Evolutionary conservation across 2,113 vertebrate species (phyloP), one percentile per base, ranked within the genome.

Genomic region (Atrichornis clamosus): DNA sequence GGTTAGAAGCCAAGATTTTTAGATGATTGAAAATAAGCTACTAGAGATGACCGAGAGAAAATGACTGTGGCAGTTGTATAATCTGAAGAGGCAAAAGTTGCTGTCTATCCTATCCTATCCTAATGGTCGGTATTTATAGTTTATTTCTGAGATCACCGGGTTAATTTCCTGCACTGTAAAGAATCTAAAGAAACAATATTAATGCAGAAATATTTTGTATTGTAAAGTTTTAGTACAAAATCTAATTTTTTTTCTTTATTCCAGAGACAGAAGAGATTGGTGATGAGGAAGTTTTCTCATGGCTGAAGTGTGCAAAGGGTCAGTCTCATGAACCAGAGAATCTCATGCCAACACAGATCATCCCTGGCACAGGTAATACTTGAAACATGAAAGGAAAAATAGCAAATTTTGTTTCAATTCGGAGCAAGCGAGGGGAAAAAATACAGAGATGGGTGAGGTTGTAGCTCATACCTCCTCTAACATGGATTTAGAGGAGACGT

Each of bases 311-410:
- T 98, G 99, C 99, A 46, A 99, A 99, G 97, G 99, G 99, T 44
- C 99, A 99, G 90, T 98, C 99, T 75, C 99, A 99, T 53, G 99
- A 99, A 96, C 99, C 99, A 87, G 99, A 99, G 96, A 99, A 99
- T 97, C 99, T 99, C 88, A 99, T 99, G 99, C 99, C 99, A 17
- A 99, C 99, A 22, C 99, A 99, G 97, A 99, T 99, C 93, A 99
- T 99, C 97, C 99, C 99, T 91, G 99, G 99, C 80, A 99, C 99
- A 98, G 99, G 99, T 99, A 98, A 98, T 84, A 69, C 41, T 87
- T 96, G 26, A 92, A 88, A 78, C 9, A 9, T 42, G 15, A 63
- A 89, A 73, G 46, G 30, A 94, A 44, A 58, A 79, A 42, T 10
- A 63, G 11, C 7, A 22, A 14, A 20, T 73, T 84, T 69, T 46